Base-by-base conservation (phyloP, 2,888 invertebrate species). In the Eumacrocentrus americanus region DNA sequence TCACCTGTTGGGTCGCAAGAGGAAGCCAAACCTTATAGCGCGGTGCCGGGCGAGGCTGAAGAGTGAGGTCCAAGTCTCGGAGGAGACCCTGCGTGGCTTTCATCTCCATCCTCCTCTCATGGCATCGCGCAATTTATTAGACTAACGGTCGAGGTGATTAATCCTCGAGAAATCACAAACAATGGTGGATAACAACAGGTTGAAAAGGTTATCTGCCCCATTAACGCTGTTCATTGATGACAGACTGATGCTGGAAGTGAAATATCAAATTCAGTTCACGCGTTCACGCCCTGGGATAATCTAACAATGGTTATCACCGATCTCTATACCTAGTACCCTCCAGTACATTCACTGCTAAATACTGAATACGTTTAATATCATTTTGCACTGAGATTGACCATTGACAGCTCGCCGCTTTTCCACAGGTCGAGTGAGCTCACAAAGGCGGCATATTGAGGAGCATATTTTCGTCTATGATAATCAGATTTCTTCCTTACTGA, bases 11-110 rank as follows among this genome's bases (percentile, higher is more conserved):
- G 14, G 93, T 91, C 47, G 89, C 87, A 64, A 94, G 82, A 50
- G 93, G 92, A 63, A 89, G 85, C 91, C 91, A 92, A 81, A 89
- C 87, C 75, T 90, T 88, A 80, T 90, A 89, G 72, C 91, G 85
- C 48, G 90, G 89, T 40, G 79, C 76, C 34, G 72, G 72, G n/a
- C 77, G 77, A 25, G 80, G 78, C 64, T 81, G 81, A 42, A 80
- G 66, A 38, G 79, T 80, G 59, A 80, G 72, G 64, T 80, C 80
- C 58, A 77, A 72, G 66, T 80, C 80, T 66, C 70, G 77, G 72
- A 80, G 73, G 61, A 78, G 72, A 67, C 73, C 72, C 71, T 69
- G 73, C 59, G 62, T 67, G 57, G 72, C 73, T 62, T 71, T 68
- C 61, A 70, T 66, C 70, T 79, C 78, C 78, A 79, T 78, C 64